phyloP scores from a whole-genome alignment of 1,140 invertebrate species.

The Pentalonia nigronervosa region DNA sequence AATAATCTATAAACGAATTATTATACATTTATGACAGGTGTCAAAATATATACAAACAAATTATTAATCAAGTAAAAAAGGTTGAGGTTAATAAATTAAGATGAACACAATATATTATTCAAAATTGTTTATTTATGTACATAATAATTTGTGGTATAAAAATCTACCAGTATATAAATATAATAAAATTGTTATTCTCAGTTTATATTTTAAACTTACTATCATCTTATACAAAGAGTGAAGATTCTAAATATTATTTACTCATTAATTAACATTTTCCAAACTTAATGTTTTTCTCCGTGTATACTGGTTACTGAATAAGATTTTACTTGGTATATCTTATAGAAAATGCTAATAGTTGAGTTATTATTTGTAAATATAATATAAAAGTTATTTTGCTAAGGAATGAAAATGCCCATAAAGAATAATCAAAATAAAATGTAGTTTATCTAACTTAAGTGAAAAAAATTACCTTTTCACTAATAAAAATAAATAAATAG shows the following conservation, averaged over 20 bases:
- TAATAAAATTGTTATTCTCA: slow-evolving; percentile 46
- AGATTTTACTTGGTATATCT: neutral
- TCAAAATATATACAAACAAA: neutral
- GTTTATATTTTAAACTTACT: slow-evolving; percentile 36
- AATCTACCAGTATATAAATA: slow-evolving; percentile 50
- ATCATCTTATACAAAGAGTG: slow-evolving; percentile 11
- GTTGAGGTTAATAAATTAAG: neutral
- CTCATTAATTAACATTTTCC: slow-evolving; percentile 34
- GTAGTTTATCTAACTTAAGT: neutral
- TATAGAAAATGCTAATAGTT: neutral
- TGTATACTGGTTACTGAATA: neutral
- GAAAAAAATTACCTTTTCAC: neutral
- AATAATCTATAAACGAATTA: neutral
- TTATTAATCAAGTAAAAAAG: neutral
- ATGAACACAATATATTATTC: slow-evolving; percentile 13
- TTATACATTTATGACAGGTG: neutral
- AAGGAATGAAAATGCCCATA: slow-evolving; percentile 29
- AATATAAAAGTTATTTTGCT: neutral
- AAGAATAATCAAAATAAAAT: slow-evolving; percentile 13
- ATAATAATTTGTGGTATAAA: slow-evolving; percentile 46
- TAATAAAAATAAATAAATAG: slow-evolving; percentile 18
- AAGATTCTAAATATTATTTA: slow-evolving; percentile 36
- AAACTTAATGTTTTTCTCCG: neutral
- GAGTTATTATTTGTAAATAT: neutral
- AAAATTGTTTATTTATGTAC: slow-evolving; percentile 50